phyloP scores from a whole-genome alignment of 2,113 vertebrate species.

The Cnemophilus loriae region DNA sequence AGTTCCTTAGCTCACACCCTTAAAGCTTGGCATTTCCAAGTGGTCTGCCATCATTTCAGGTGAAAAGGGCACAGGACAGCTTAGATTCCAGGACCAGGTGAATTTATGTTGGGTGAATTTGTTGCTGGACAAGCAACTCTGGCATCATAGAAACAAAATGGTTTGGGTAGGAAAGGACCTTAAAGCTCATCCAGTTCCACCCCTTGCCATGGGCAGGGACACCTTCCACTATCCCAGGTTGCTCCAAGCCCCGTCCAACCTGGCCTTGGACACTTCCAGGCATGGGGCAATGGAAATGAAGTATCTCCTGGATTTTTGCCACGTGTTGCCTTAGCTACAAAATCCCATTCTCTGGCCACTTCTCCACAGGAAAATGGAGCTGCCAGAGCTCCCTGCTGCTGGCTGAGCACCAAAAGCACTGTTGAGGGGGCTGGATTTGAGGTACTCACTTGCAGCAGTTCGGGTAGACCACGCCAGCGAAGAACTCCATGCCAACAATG shows the following conservation, averaged over 20 bases:
- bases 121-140: background rate
- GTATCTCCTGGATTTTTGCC: background rate
- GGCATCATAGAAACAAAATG: background rate
- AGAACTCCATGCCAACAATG: constrained; percentile 98
- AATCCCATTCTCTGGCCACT: background rate
- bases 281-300: background rate
- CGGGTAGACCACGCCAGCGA: constrained; percentile 85
- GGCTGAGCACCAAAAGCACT: background rate
- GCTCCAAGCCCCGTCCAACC: background rate
- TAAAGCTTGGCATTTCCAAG: background rate
- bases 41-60: background rate
- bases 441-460: constrained; percentile 97
- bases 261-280: background rate
- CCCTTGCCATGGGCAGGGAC: background rate
- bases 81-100: background rate
- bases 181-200: background rate
- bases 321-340: background rate
- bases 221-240: background rate
- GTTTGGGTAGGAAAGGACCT: background rate
- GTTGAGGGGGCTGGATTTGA: background rate
- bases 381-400: background rate
- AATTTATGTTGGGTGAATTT: background rate
- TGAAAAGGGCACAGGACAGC: background rate
- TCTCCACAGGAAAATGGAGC: background rate
- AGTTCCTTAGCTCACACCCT: background rate